Evolutionary conservation across 2,797 vertebrate species (phyloP).

Genomic region (Halcyon chelicuti): DNA sequence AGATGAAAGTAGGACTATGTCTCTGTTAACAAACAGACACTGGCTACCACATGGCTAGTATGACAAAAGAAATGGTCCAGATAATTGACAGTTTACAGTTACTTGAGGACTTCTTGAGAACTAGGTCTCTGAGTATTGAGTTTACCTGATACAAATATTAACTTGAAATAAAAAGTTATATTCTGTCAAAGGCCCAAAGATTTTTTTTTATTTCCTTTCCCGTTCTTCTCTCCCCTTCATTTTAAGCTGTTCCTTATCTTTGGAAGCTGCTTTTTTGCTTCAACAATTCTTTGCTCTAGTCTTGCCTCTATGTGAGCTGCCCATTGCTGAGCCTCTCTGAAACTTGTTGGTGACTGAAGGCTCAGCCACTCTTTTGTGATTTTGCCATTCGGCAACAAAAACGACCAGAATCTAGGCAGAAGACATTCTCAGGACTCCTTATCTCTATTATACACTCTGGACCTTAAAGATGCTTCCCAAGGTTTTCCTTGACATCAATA

Average conservation of each 20-base stretch:
- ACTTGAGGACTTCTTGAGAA: not conserved
- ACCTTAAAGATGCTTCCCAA: not conserved
- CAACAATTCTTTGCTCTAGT: not conserved
- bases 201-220: not conserved
- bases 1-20: not conserved
- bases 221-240: not conserved
- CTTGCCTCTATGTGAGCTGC: not conserved
- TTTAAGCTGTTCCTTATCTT: not conserved
- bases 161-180: not conserved
- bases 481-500: not conserved
- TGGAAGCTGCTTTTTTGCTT: not conserved
- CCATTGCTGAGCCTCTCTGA: not conserved
- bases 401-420: not conserved
- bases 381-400: not conserved
- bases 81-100: not conserved
- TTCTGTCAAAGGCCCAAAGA: not conserved
- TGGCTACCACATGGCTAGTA: not conserved
- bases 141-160: not conserved
- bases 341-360: fast-evolving
- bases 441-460: not conserved
- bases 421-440: not conserved
- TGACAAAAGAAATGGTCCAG: not conserved
- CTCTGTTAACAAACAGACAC: not conserved
- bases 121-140: not conserved
- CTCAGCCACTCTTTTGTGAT: not conserved